Conservation (phyloP, 2,113 vertebrate species). For the Podarcis cretensis region DNA sequence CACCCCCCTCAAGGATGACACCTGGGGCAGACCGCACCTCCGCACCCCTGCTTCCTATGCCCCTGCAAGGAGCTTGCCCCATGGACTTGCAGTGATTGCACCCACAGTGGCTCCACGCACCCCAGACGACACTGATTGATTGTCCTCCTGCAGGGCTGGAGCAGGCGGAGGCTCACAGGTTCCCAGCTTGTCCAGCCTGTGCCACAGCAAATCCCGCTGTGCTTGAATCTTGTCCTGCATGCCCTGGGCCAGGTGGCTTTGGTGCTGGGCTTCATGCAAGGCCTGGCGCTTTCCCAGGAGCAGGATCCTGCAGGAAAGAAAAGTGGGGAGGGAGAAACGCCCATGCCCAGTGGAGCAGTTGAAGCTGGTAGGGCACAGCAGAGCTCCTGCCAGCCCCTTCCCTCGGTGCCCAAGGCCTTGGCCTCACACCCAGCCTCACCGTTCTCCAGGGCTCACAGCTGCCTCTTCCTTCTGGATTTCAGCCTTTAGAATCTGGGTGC, state of each 20-base stretch:
- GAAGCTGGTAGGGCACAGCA: neutral
- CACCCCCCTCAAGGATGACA: too few relatives aligned
- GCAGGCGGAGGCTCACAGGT: constrained; percentile 73
- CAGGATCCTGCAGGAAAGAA: constrained; percentile 79
- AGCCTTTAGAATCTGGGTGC: constrained; percentile 78
- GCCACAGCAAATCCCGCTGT: constrained; percentile 83
- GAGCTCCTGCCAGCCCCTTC: too few relatives aligned
- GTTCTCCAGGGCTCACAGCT: constrained; percentile 45
- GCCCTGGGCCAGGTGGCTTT: constrained; percentile 83
- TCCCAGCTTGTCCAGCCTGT: constrained; percentile 82
- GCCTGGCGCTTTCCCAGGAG: constrained; percentile 87
- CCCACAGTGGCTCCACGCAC: constrained; percentile 69
- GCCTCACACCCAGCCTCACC: constrained; percentile 63
- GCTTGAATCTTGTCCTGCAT: constrained; percentile 84
- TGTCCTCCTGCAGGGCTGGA: constrained; percentile 81
- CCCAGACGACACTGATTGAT: constrained; percentile 73
- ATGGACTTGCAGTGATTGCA: neutral
- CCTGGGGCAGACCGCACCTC: accelerated
- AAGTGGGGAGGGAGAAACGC: neutral
- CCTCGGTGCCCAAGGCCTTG: too few relatives aligned
- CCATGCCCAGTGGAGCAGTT: neutral
- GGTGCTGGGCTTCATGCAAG: constrained; percentile 86
- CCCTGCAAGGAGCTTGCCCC: accelerated
- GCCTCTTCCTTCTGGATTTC: constrained; percentile 80
- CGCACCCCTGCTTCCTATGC: too few relatives aligned